Evolutionary conservation across 2,888 invertebrate species (phyloP).

Genomic region (Laspeyria flexula): DNA sequence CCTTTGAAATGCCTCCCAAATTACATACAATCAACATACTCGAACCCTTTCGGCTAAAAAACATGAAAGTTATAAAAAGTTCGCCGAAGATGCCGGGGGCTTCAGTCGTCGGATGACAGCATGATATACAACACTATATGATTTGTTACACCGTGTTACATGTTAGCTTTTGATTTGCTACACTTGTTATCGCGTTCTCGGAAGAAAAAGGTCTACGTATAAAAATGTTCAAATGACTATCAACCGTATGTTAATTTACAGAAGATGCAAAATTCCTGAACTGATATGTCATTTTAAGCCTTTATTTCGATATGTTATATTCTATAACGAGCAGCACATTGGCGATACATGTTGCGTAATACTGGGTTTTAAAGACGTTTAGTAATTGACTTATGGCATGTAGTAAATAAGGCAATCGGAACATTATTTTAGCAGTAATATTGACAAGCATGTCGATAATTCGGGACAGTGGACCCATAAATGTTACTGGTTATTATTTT

Average conservation of each 20-base stretch:
- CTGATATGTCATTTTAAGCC: no score
- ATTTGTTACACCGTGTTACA: conserved; percentile 61
- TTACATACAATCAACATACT: conserved; percentile 47
- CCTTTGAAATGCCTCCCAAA: conserved; percentile 32
- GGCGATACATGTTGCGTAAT: conserved; percentile 39
- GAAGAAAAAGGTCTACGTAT: no score
- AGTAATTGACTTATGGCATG: conserved; percentile 2
- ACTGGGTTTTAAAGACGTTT: conserved; percentile 11
- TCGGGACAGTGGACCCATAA: not conserved
- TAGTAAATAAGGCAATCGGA: not conserved
- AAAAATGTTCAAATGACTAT: no score
- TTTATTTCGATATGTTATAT: no score
- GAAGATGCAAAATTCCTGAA: no score
- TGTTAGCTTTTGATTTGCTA: conserved; percentile 56
- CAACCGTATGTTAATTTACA: no score
- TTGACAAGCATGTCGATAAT: conserved; percentile 11
- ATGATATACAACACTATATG: conserved; percentile 54
- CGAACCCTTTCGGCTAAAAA: conserved; percentile 37
- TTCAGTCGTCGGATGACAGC: conserved; percentile 57
- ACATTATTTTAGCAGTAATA: not conserved
- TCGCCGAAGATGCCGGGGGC: conserved; percentile 36
- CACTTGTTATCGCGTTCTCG: conserved; percentile 54
- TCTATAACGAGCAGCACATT: conserved; percentile 33
- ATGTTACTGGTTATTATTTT: conserved; percentile 5
- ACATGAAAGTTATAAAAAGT: conserved; percentile 39